phyloP scores from a whole-genome alignment of 1,140 invertebrate genomes.

The Steinernema khuongi region DNA sequence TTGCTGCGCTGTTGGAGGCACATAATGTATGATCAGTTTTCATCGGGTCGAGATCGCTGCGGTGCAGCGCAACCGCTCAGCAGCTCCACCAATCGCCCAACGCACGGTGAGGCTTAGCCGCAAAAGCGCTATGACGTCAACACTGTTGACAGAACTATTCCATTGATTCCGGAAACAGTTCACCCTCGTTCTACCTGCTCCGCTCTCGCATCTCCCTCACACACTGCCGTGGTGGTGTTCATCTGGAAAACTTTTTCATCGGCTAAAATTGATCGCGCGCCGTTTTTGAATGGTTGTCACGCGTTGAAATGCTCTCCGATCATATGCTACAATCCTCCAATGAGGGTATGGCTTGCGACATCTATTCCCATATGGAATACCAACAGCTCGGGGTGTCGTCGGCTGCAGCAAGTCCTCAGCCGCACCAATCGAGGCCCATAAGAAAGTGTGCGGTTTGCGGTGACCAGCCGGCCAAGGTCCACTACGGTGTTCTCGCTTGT shows the following conservation, averaged over 20 bases:
- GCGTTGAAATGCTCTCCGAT: not conserved
- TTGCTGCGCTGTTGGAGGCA: not conserved
- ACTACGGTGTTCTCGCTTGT: conserved; percentile 39
- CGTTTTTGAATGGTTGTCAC: not conserved
- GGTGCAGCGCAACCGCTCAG: not conserved
- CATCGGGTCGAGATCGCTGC: not conserved
- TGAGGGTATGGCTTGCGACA: not conserved
- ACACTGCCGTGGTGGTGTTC: not conserved
- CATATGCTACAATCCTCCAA: not conserved
- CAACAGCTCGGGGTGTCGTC: not conserved
- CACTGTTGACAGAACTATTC: conserved; percentile 14
- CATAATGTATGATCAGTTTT: not conserved
- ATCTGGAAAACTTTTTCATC: not conserved
- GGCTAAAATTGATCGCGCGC: not conserved
- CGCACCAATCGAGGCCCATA: not conserved
- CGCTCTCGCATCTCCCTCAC: not conserved
- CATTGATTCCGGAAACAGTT: conserved; percentile 3
- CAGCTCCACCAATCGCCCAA: not conserved
- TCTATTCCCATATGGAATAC: not conserved
- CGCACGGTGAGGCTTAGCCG: not conserved
- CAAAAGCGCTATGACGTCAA: not conserved
- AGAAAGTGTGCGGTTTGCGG: conserved; percentile 38
- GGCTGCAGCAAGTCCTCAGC: not conserved
- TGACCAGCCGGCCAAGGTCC: conserved; percentile 38
- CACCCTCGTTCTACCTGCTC: conserved; percentile 1